Percentiles rank a stretch among this genome's conserved stretches.
These are phyloP conservation scores for Semnornis frantzii DNA, from an alignment of 2,113 vertebrate species.

Conservation along the genomic window DNA sequence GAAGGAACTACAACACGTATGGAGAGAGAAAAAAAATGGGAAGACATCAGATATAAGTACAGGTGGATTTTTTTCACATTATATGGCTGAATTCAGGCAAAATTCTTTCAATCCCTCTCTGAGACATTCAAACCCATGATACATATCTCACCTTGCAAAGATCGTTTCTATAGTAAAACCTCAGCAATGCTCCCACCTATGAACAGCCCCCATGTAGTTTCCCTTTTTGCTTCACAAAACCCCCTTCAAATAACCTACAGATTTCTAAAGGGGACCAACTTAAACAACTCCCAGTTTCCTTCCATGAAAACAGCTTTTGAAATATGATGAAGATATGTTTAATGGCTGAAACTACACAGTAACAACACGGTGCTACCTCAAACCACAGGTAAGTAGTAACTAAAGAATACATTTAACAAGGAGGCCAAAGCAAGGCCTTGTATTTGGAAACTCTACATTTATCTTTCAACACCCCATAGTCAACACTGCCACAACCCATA, in stretches of 20 bases:
- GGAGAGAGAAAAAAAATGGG: slow-evolving; percentile 66
- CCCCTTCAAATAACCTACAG: not conserved
- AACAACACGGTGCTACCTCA: not conserved
- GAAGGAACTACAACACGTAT: slow-evolving; percentile 67
- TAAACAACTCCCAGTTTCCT: not conserved
- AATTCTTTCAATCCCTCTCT: not conserved
- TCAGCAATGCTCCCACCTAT: not conserved
- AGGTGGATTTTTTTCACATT: not conserved
- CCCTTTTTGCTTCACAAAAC: not conserved
- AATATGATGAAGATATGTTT: not conserved
- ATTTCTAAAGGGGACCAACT: not conserved
- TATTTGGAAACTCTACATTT: not conserved
- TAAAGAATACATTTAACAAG: not conserved
- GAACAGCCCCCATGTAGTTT: not conserved
- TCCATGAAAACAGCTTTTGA: not conserved
- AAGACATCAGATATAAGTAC: slow-evolving; percentile 74
- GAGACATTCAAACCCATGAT: not conserved
- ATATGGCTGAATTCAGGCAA: not conserved
- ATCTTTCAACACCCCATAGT: not conserved
- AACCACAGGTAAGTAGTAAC: not conserved
- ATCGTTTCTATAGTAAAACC: not conserved
- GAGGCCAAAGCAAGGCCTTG: not conserved
- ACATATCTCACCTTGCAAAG: not conserved
- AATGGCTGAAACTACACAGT: not conserved
- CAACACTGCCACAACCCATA: not conserved